These are phyloP conservation scores for Carollia perspicillata DNA, from an alignment of 2,113 vertebrate species.

Conservation along the genomic window DNA sequence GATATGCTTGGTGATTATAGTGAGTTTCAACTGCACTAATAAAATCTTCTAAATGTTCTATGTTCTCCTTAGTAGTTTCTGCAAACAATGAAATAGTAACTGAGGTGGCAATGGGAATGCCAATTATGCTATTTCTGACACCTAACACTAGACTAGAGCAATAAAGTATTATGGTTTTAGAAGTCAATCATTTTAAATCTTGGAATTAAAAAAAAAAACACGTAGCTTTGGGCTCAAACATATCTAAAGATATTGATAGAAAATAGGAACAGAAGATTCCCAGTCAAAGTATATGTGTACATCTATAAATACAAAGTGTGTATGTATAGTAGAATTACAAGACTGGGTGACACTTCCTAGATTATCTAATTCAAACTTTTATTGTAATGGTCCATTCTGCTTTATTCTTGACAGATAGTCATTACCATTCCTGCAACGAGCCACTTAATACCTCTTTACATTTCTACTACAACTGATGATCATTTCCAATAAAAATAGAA, in stretches of 20 bases:
- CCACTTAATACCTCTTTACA: neutral
- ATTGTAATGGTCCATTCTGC: neutral
- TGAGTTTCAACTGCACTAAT: neutral
- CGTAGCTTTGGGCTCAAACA: neutral
- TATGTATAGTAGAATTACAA: neutral
- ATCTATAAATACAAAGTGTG: neutral
- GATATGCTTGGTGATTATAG: neutral
- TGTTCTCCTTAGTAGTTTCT: neutral
- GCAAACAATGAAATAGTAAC: neutral
- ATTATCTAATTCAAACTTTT: neutral
- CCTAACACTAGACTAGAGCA: neutral
- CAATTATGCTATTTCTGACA: neutral
- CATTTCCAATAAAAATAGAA: neutral
- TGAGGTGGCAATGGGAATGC: neutral
- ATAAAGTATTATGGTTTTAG: neutral
- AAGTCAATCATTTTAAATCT: neutral
- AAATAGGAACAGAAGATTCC: neutral
- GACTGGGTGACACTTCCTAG: neutral
- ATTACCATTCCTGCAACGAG: neutral
- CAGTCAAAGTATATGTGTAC: neutral
- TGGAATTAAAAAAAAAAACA: neutral
- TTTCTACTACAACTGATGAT: neutral
- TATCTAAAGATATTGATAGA: neutral
- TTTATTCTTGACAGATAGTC: neutral
- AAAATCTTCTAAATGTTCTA: neutral